Percentiles rank a stretch among this genome's conserved stretches.
Evolutionary conservation across 1,140 invertebrate species (phyloP).

Genomic region (Parasteatoda tepidariorum): DNA sequence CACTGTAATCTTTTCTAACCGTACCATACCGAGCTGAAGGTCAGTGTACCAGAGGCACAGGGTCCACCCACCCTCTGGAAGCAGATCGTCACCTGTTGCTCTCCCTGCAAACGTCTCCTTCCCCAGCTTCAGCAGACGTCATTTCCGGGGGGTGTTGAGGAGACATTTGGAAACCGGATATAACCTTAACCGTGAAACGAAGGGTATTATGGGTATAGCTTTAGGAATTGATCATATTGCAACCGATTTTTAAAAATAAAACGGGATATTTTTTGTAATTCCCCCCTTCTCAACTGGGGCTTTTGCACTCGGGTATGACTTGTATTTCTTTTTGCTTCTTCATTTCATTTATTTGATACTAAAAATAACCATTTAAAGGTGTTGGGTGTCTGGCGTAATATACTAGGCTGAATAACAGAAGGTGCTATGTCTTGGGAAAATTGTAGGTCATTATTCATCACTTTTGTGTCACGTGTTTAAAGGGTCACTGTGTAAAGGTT

Average conservation of each 20-base stretch:
- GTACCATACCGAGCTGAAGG: conserved; percentile 13
- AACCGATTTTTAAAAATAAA: background rate
- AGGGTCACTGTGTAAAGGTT: conserved; percentile 55
- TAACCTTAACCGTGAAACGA: background rate
- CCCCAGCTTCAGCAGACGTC: conserved; percentile 17
- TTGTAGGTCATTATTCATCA: conserved; percentile 45
- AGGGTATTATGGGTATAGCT: background rate
- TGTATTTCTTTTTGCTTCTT: background rate
- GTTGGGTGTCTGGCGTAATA: conserved; percentile 1
- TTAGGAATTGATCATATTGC: background rate
- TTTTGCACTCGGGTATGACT: background rate
- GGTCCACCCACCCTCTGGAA: conserved; percentile 6
- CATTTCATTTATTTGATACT: conserved; percentile 1
- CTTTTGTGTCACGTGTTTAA: conserved; percentile 30
- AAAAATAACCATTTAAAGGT: conserved; percentile 14
- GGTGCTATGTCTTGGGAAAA: background rate
- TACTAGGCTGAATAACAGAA: conserved; percentile 8
- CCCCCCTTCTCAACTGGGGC: background rate
- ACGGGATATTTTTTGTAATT: background rate
- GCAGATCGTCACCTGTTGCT: conserved; percentile 1
- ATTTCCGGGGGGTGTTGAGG: conserved; percentile 23
- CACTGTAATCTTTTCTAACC: background rate
- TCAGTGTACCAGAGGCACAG: conserved; percentile 29
- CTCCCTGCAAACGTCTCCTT: background rate
- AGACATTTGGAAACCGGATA: conserved; percentile 39